Conservation (phyloP, 2,888 invertebrate genomes). For the Oxycera nigricornis region DNA sequence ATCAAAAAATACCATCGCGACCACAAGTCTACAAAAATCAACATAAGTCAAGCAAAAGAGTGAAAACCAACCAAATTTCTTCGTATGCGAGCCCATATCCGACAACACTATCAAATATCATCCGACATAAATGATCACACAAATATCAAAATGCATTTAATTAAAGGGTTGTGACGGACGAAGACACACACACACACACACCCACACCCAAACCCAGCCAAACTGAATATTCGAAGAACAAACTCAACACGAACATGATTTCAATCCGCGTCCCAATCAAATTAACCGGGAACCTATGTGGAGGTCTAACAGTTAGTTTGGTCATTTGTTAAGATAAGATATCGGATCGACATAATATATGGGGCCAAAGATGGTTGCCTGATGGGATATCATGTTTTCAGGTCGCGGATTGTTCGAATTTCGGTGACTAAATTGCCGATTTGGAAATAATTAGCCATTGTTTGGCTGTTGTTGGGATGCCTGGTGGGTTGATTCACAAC, state of each 20-base stretch:
- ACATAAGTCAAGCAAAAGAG: background rate
- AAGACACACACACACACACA: background rate
- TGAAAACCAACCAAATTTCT: background rate
- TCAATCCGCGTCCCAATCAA: background rate
- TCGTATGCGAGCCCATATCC: constrained; percentile 1
- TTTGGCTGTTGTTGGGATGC: background rate
- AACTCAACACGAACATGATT: background rate
- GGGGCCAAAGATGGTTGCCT: background rate
- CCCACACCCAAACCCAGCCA: background rate
- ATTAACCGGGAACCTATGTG: constrained; percentile 21
- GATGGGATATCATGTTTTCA: background rate
- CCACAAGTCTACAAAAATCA: background rate
- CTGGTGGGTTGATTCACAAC: constrained; percentile 30
- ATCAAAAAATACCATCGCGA: background rate
- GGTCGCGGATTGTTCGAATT: background rate
- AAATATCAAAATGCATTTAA: constrained; percentile 30
- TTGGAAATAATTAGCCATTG: constrained; percentile 35
- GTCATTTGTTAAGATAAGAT: background rate
- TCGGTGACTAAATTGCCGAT: background rate
- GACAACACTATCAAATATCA: constrained; percentile 38
- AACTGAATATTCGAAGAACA: background rate
- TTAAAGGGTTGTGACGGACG: constrained; percentile 20
- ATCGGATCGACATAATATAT: background rate
- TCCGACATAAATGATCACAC: constrained; percentile 33
- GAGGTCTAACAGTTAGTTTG: constrained; percentile 22